phyloP scores from a whole-genome alignment of 2,113 vertebrate species.

The Poeciliopsis occidentalis region DNA sequence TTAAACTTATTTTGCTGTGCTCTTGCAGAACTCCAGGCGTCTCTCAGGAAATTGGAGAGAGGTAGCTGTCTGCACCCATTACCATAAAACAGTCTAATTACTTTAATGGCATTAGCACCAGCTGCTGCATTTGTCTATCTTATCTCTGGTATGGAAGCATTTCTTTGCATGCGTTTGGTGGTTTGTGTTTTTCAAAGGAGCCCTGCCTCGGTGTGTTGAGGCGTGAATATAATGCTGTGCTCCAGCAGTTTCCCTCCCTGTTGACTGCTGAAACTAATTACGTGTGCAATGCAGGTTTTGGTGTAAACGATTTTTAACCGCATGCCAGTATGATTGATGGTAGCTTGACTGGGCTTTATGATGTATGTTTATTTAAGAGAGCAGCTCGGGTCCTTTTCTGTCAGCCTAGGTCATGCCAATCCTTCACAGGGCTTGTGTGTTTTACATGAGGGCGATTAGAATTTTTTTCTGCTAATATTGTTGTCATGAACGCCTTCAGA shows the following conservation, averaged over 20 bases:
- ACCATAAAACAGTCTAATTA: conserved; percentile 37
- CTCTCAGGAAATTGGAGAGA: conserved; percentile 84
- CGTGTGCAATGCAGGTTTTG: conserved; percentile 72
- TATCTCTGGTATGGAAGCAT: conserved; percentile 33
- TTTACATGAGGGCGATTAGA: conserved; percentile 49
- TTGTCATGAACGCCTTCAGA: conserved; percentile 35
- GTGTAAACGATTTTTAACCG: conserved; percentile 77
- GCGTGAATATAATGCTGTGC: conserved; percentile 51
- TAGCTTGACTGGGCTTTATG: conserved; percentile 60
- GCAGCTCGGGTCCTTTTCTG: conserved; percentile 56
- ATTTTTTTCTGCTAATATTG: conserved; percentile 32
- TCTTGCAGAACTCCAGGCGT: conserved; percentile 79
- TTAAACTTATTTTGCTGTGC: conserved; percentile 51
- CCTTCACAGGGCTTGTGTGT: conserved; percentile 44
- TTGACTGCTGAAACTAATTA: conserved; percentile 78
- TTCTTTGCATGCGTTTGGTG: conserved; percentile 42
- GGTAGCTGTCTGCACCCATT: conserved; percentile 73
- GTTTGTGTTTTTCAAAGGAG: conserved; percentile 42
- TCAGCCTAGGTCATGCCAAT: conserved; percentile 64
- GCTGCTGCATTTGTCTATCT: conserved; percentile 39
- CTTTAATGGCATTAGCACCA: conserved; percentile 38
- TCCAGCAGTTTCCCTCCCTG: conserved; percentile 63
- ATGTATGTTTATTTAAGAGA: conserved; percentile 77
- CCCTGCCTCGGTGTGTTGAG: conserved; percentile 46
- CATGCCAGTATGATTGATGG: conserved; percentile 79